These are phyloP conservation scores for Schizopygopsis malacanthus DNA, from an alignment of 2,797 vertebrate species.

Conservation along the genomic window DNA sequence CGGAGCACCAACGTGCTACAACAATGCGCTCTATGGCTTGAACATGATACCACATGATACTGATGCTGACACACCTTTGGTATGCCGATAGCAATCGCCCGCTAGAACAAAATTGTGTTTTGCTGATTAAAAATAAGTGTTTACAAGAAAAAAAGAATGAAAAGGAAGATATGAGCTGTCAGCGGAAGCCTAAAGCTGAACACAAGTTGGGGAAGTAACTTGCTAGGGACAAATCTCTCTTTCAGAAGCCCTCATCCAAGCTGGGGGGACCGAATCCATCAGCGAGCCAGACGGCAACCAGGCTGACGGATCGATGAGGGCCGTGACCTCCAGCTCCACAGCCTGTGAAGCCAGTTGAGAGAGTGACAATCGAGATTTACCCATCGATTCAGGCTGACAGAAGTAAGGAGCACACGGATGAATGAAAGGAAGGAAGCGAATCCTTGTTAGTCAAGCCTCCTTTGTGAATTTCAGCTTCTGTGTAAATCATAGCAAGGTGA, in stretches of 20 bases:
- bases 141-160: neutral
- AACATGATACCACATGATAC: conserved; percentile 22
- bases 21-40: conserved; percentile 23
- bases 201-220: conserved; percentile 16
- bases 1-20: neutral
- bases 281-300: conserved; percentile 58
- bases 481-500: conserved; percentile 62
- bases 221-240: conserved; percentile 32
- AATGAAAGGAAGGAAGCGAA: conserved; percentile 36
- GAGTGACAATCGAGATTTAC: conserved; percentile 62
- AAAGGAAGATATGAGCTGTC: conserved; percentile 2
- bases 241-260: conserved; percentile 41
- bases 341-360: conserved; percentile 48
- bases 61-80: conserved; percentile 9
- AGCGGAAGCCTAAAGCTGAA: conserved; percentile 26
- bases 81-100: neutral
- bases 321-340: conserved; percentile 60
- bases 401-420: conserved; percentile 32
- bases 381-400: conserved; percentile 62
- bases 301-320: conserved; percentile 66
- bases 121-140: neutral
- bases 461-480: conserved; percentile 40
- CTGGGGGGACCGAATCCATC: conserved; percentile 58
- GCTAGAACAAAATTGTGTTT: neutral
- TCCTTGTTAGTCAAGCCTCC: conserved; percentile 21